Evolutionary conservation across 2,888 invertebrate species (phyloP), one percentile per base, ranked within the genome.

Genomic region (Allygus modestus): DNA sequence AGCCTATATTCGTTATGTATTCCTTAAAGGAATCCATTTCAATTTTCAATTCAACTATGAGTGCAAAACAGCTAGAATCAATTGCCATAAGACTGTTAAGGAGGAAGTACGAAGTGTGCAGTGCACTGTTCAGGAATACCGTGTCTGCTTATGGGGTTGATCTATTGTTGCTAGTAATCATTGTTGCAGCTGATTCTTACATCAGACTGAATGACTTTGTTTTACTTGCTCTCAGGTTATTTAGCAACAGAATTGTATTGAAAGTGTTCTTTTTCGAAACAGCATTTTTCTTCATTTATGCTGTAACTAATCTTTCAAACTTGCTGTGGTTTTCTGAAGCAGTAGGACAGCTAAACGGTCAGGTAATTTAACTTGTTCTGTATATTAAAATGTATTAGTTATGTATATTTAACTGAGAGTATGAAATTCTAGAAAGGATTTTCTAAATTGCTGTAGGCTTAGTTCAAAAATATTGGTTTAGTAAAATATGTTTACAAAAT

Each of bases 171-270:
- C 17, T 65, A 7, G 28, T 65, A 65, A 20, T 15, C 0, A 2
- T 65, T 31, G 2, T 65, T 65, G 65, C 65, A 31, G 28, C 65
- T 65, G 65, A 65, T 17, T 28, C 28, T 65, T 65, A 65, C 28
- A 31, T 65, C 0, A 65, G 65, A 17, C 9, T 65, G 1, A 65
- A 65, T 31, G 65, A 65, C 28, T 65, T 65, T 23, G 20, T 58
- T 2, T 20, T 58, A 28, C 15, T 65, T 28, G 12, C 28, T 20
- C 28, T 15, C 28, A 31, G n/a, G 4, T 7, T 28, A 28, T 2
- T 23, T 20, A 20, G 20, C 12, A 23, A 4, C 4, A 46, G n/a
- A 28, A 65, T 15, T 65, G 1, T 15, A 15, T 28, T 31, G 9
- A 26, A 65, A 26, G 0, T 4, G 0, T 65, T 28, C 28, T 65